Evolutionary conservation across 2,113 vertebrate genomes (phyloP), one percentile per base, ranked within the genome.

Genomic region (Ceratotherium simum): DNA sequence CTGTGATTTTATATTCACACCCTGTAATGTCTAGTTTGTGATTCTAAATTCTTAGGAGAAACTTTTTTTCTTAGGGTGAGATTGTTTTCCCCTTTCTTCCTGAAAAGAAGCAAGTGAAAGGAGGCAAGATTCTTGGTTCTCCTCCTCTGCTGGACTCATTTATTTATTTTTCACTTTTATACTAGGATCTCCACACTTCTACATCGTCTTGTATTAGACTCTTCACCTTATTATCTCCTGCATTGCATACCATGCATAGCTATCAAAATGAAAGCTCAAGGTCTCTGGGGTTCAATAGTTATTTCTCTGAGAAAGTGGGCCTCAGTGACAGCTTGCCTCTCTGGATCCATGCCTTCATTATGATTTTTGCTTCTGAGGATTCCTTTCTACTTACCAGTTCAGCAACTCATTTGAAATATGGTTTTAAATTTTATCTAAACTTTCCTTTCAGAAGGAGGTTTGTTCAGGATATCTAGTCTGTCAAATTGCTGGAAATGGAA

Each of bases 1-100:
- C 54, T 60, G n/a, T 67, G 54, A 88, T 72, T 96, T 83, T 60
- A 83, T 51, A 39, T 72, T 89, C 36, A 51, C 60, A 58, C n/a
- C 9, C 39, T 39, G 21, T 48, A 51, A 54, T 5, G 56, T 84
- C n/a, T 60, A 70, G 9, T 64, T 86, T 62, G 18, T 56, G 33
- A 2, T 62, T 91, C 54, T 42, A 80, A 25, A 51, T 56, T 80
- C 36, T 80, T 25, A 51, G 9, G 20, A 51, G 14, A 82, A 48
- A 48, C 16, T 33, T 36, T 46, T 29, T 69, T 69, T 60, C 64
- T 56, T 13, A 56, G 25, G 18, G 33, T 46, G 8, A 62, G 23
- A 42, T 36, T 27, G 3, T 62, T 42, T 42, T 20, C 56, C n/a
- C 2, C 31, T 51, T 64, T 67, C 18, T 81, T 27, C 36, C 27